Base-by-base conservation (phyloP, 1,140 invertebrate species). In the Leptinotarsa texana region DNA sequence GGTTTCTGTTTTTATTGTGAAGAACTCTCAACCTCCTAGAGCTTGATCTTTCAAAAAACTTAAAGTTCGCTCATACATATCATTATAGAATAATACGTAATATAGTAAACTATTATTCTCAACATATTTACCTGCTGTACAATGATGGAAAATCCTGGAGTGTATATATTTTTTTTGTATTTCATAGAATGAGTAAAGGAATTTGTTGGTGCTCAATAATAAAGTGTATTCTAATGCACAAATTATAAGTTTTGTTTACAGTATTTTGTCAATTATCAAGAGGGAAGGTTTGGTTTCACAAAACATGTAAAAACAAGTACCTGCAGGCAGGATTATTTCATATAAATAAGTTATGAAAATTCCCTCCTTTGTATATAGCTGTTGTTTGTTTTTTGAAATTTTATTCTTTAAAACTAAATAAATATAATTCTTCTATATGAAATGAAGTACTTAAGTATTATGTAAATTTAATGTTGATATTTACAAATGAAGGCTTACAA, bases 31-130 rank as follows among this genome's bases (percentile, higher is more conserved):
- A 74, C 49, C 66, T 70, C 15, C 22, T 75, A 73, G 42, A 75
- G 75, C 63, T 76, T 75, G 70, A 49, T 65, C 66, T 73, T 78
- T 74, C 42, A 79, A 75, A 74, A 77, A 74, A 74, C 49, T 69
- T 70, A 78, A 81, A 77, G 75, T 78, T 78, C 77, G 79, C 80
- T 80, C 78, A 82, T 82, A 82, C 79, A 82, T 82, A 82, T 82
- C 79, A 80, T 80, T 79, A 66, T 82, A 82, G 79, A 74, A 63
- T 79, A 78, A 78, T 75, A 80, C 69, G 68, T 74, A 71, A 76
- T 76, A 68, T 65, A 71, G 67, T 67, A 73, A 73, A 76, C 49
- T 76, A 78, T 74, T 74, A 78, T 75, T 78, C 66, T 75, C 68
- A 75, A 63, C 66, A 63, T 63, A 70, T 65, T 75, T 65, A 75